A percentile compares a stretch with the other conserved stretches of the same genome.
phyloP scores from a whole-genome alignment of 2,888 invertebrate species.

The Scaeva pyrastri region DNA sequence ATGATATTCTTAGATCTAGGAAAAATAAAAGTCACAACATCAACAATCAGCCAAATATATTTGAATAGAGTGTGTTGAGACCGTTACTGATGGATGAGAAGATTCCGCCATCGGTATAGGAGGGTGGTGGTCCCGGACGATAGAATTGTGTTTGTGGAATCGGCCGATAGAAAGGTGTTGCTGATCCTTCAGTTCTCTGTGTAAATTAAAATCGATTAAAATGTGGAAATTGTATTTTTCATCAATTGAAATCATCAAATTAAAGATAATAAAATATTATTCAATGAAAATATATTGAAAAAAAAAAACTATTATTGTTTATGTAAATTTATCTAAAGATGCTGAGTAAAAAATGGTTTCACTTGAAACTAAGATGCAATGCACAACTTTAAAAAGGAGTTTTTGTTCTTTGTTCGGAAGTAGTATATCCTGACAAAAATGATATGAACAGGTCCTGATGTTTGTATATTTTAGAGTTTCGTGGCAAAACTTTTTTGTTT shows the following conservation, averaged over 20 bases:
- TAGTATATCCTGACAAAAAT: not conserved
- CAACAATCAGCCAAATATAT: conserved; percentile 88
- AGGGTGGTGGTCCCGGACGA: conserved; percentile 84
- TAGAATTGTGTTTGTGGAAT: conserved; percentile 84
- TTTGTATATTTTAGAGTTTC: no score
- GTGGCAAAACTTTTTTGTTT: no score
- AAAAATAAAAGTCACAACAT: conserved; percentile 76
- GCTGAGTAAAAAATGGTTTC: not conserved
- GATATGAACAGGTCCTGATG: no score
- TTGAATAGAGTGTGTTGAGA: conserved; percentile 90
- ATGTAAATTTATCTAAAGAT: not conserved
- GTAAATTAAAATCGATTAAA: conserved; percentile 74
- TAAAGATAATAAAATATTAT: not conserved
- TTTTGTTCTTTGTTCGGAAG: no score
- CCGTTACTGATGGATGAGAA: conserved; percentile 91
- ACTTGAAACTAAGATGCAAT: not conserved
- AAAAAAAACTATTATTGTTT: not conserved
- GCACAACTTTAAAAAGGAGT: conserved; percentile 14
- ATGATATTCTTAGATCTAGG: conserved; percentile 75
- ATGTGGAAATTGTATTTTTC: not conserved
- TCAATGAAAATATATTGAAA: not conserved
- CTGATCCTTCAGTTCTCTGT: conserved; percentile 87
- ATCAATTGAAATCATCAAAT: not conserved
- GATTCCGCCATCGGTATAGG: conserved; percentile 86
- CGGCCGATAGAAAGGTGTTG: conserved; percentile 87